phyloP scores from a whole-genome alignment of 1,140 invertebrate species.

The Adelges cooleyi region DNA sequence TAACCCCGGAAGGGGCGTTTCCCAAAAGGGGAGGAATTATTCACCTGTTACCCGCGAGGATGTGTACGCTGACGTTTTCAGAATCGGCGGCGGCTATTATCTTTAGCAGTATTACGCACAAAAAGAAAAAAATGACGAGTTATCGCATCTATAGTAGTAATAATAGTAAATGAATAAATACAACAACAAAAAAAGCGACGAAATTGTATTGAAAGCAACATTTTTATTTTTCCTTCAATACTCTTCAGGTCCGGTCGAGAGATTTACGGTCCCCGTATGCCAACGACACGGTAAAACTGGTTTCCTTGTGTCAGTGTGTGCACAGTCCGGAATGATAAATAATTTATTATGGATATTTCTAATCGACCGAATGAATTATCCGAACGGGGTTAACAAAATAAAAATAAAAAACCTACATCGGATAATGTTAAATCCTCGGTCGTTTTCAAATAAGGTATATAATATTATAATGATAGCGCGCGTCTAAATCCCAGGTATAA shows the following conservation, averaged over 20 bases:
- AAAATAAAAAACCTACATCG: conserved; percentile 1
- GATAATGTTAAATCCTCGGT: conserved; percentile 13
- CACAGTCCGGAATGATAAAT: conserved; percentile 26
- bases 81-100: neutral
- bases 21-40: neutral
- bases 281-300: conserved; percentile 7
- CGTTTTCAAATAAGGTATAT: neutral
- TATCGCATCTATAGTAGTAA: neutral
- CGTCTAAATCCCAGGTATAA: neutral
- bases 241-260: neutral
- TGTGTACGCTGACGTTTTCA: no score
- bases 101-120: neutral
- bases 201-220: neutral
- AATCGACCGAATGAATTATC: conserved; percentile 26
- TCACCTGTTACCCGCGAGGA: neutral
- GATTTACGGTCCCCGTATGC: conserved; percentile 7
- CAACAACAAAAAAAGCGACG: neutral
- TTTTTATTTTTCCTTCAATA: neutral
- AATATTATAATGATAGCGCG: neutral
- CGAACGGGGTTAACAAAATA: neutral
- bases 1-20: conserved; percentile 6
- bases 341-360: conserved; percentile 29
- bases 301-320: neutral
- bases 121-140: neutral
- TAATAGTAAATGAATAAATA: neutral